phyloP scores from a whole-genome alignment of 2,113 vertebrate species.

The Balaeniceps rex region DNA sequence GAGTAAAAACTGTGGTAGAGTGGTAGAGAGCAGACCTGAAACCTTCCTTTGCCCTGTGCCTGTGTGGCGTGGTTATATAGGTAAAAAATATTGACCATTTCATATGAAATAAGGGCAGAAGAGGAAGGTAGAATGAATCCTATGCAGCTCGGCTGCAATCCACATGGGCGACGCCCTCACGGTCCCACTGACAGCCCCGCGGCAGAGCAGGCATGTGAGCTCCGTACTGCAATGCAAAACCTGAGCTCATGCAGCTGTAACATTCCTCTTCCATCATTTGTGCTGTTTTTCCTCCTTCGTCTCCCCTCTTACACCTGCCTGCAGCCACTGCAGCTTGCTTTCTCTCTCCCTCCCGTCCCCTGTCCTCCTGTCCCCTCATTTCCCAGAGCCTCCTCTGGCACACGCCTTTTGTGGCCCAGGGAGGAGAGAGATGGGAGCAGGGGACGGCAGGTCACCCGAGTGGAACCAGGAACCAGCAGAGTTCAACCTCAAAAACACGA shows the following conservation, averaged over 20 bases:
- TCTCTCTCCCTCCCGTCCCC: neutral
- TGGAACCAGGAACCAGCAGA: neutral
- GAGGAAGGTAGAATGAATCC: neutral
- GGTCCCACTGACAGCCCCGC: rapidly evolving
- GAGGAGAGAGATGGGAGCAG: neutral
- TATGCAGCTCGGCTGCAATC: neutral
- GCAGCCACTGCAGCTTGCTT: neutral
- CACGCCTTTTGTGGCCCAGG: neutral
- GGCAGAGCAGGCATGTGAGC: too few species aligned
- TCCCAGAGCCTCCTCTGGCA: neutral
- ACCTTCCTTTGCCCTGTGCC: neutral
- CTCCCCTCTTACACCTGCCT: neutral
- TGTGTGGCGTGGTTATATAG: neutral
- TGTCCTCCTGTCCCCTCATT: neutral
- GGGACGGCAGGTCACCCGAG: neutral
- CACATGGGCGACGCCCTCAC: rapidly evolving
- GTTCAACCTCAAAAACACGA: neutral
- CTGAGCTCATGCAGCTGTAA: neutral
- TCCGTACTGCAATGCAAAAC: neutral
- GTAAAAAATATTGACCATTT: neutral
- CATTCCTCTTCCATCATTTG: neutral
- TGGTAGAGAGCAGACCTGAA: neutral
- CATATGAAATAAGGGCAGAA: neutral
- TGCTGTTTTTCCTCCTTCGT: neutral
- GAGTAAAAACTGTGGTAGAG: neutral